These are phyloP conservation scores for Amphiduros pacificus DNA, from an alignment of 2,888 invertebrate genomes.

Conservation along the genomic window DNA sequence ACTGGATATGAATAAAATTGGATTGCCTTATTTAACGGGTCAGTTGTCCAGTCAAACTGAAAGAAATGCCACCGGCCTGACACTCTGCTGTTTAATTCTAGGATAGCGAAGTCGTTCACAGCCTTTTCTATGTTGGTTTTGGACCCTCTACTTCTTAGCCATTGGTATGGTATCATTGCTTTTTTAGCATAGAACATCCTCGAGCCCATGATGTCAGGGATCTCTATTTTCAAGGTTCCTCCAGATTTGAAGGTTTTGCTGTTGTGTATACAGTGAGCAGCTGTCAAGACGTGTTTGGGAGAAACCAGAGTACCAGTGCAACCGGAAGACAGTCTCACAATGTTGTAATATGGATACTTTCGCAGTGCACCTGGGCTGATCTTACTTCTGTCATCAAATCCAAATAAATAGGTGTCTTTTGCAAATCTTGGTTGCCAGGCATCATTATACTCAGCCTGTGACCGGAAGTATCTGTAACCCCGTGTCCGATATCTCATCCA, in stretches of 20 bases:
- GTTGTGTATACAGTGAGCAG: slow-evolving; percentile 53
- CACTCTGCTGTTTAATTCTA: slow-evolving; percentile 41
- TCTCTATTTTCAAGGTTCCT: slow-evolving; percentile 42
- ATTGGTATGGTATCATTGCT: slow-evolving; percentile 41
- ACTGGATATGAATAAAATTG: slow-evolving; percentile 42
- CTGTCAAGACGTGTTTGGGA: slow-evolving; percentile 45
- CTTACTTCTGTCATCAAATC: slow-evolving; percentile 31
- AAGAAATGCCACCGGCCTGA: slow-evolving; percentile 41
- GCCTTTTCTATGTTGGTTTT: slow-evolving; percentile 31
- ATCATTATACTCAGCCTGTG: not conserved
- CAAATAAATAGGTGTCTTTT: slow-evolving; percentile 30
- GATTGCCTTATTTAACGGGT: slow-evolving; percentile 37
- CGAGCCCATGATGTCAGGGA: slow-evolving; percentile 42
- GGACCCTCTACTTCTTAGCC: slow-evolving; percentile 35
- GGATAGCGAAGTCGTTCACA: slow-evolving; percentile 46
- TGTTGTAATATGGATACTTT: slow-evolving; percentile 46
- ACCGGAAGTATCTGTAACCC: not conserved
- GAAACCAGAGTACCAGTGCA: slow-evolving; percentile 52
- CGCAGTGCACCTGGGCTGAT: slow-evolving; percentile 35
- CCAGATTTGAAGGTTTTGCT: slow-evolving; percentile 39
- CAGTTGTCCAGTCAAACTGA: slow-evolving; percentile 33
- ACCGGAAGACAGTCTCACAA: slow-evolving; percentile 47
- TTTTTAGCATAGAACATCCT: slow-evolving; percentile 38
- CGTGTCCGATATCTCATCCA: not conserved
- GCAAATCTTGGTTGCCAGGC: not conserved